phyloP scores from a whole-genome alignment of 2,888 invertebrate species.

The Eupithecia tripunctaria region DNA sequence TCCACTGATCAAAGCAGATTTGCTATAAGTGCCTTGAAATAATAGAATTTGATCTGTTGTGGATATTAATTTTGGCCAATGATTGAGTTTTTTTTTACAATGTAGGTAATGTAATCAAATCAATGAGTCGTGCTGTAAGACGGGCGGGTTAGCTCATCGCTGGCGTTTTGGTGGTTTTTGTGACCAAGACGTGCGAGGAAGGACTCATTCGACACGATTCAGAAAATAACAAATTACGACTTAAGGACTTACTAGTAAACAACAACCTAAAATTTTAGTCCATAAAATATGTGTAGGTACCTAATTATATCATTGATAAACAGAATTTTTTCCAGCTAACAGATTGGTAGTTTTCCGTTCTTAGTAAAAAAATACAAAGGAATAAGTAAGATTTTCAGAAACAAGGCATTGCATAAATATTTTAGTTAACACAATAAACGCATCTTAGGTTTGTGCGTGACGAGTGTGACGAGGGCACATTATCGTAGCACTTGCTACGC shows the following conservation, averaged over 20 bases:
- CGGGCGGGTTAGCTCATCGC: constrained; percentile 82
- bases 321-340: not conserved
- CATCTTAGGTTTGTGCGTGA: not conserved
- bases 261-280: not conserved
- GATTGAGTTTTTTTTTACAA: constrained; percentile 79
- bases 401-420: not conserved
- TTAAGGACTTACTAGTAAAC: constrained; percentile 50
- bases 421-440: not conserved
- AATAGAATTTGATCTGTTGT: constrained; percentile 63
- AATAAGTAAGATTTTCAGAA: not conserved
- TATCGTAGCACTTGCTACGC: constrained; percentile 39
- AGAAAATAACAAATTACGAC: constrained; percentile 73
- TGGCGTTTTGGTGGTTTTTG: constrained; percentile 82
- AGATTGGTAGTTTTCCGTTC: not conserved
- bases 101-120: constrained; percentile 69
- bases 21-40: constrained; percentile 43
- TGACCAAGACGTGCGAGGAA: constrained; percentile 70
- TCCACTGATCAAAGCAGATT: constrained; percentile 33
- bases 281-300: not conserved
- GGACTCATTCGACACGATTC: constrained; percentile 78
- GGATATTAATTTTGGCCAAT: constrained; percentile 75
- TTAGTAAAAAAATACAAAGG: not conserved
- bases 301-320: not conserved
- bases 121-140: constrained; percentile 79
- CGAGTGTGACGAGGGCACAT: not conserved